Percentiles rank a stretch among this genome's conserved stretches.
phyloP scores from a whole-genome alignment of 2,797 vertebrate genomes.

The Babyrousa celebensis region DNA sequence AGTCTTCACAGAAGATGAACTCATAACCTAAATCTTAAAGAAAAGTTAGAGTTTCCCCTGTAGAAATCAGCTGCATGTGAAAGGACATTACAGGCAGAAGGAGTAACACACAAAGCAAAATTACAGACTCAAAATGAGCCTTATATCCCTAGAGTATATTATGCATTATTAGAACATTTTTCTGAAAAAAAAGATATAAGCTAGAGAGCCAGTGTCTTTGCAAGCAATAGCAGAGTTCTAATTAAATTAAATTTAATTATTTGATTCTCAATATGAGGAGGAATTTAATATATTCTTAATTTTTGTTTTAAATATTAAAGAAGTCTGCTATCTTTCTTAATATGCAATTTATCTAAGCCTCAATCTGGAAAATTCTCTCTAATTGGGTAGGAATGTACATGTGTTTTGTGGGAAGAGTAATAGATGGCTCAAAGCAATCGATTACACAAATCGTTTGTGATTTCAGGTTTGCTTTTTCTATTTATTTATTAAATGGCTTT shows the following conservation, averaged over 20 bases:
- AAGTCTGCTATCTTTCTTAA: not conserved
- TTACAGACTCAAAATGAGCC: not conserved
- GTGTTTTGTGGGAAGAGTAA: constrained; percentile 72
- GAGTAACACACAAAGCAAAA: not conserved
- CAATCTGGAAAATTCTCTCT: constrained; percentile 42
- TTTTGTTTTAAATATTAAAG: constrained; percentile 66
- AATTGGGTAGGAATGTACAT: not conserved
- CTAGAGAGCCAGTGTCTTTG: not conserved
- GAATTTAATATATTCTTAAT: constrained; percentile 45
- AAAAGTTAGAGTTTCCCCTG: not conserved
- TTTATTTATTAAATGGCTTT: constrained; percentile 86
- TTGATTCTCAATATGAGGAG: not conserved
- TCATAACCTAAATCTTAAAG: not conserved
- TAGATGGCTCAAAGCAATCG: constrained; percentile 72
- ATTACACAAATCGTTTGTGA: constrained; percentile 84
- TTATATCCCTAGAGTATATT: not conserved
- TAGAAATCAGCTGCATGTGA: not conserved
- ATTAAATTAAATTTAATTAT: not conserved
- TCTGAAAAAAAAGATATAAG: not conserved
- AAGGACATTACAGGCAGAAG: not conserved
- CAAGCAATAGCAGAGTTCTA: not conserved
- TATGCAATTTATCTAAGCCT: constrained; percentile 2
- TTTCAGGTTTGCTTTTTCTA: constrained; percentile 81
- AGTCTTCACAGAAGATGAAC: not conserved
- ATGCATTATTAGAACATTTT: not conserved